Conservation (phyloP, 2,113 vertebrate genomes). For the Tapirus terrestris region DNA sequence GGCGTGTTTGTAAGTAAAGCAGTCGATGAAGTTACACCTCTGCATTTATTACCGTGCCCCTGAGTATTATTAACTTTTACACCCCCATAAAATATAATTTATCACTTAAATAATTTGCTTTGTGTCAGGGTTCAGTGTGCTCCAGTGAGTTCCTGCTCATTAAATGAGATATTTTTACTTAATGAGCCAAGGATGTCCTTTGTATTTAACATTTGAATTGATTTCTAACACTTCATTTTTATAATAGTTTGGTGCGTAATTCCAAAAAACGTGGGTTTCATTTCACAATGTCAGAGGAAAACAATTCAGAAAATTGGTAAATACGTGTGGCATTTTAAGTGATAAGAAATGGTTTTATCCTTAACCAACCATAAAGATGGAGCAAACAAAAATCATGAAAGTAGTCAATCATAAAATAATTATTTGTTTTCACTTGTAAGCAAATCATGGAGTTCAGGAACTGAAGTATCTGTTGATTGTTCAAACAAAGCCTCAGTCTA, state of each 20-base stretch:
- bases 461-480: not conserved
- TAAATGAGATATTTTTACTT: constrained; percentile 92
- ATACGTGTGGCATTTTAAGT: constrained; percentile 27
- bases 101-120: constrained; percentile 91
- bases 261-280: constrained; percentile 75
- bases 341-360: constrained; percentile 36
- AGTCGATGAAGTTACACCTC: constrained; percentile 87
- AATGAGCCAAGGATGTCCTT: constrained; percentile 88
- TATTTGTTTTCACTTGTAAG: not conserved
- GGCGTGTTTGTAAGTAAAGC: constrained; percentile 88
- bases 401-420: not conserved
- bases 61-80: constrained; percentile 91
- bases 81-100: constrained; percentile 91
- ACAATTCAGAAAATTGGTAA: constrained; percentile 64
- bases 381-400: not conserved
- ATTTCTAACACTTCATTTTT: constrained; percentile 86
- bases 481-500: not conserved
- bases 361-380: not conserved
- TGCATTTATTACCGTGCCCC: constrained; percentile 87
- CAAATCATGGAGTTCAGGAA: not conserved
- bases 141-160: constrained; percentile 89
- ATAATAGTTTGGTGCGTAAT: constrained; percentile 82
- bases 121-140: constrained; percentile 90
- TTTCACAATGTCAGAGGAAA: constrained; percentile 76
- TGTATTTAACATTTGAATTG: constrained; percentile 87